A percentile compares a stretch with the other conserved stretches of the same genome.
phyloP scores from a whole-genome alignment of 2,888 invertebrate genomes.

The Acrocyrtus sp. region DNA sequence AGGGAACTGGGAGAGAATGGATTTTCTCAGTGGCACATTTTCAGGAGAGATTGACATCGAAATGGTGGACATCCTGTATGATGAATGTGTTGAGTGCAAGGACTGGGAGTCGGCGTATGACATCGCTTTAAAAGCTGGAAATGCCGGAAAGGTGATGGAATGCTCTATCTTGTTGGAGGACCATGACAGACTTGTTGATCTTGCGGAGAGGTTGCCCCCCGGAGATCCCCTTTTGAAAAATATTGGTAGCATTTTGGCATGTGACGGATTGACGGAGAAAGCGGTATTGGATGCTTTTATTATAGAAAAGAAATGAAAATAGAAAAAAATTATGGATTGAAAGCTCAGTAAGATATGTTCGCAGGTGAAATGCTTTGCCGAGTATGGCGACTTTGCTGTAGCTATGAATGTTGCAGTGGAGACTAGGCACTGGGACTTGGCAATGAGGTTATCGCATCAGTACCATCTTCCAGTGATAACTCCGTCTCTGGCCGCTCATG shows the following conservation, averaged over 20 bases:
- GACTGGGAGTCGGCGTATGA: conserved; percentile 26
- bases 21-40: conserved; percentile 28
- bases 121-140: conserved; percentile 3
- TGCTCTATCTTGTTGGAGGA: conserved; percentile 19
- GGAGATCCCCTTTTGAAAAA: conserved; percentile 21
- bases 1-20: conserved; percentile 39
- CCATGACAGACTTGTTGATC: conserved; percentile 6
- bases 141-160: conserved; percentile 10
- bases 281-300: conserved; percentile 19
- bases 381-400: conserved; percentile 7
- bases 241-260: conserved; percentile 16
- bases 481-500: conserved; percentile 32
- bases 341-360: background rate
- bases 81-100: background rate
- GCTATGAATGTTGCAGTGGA: conserved; percentile 39
- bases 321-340: background rate
- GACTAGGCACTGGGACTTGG: conserved; percentile 38
- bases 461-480: conserved; percentile 24
- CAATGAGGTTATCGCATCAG: conserved; percentile 24
- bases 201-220: conserved; percentile 13
- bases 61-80: conserved; percentile 25
- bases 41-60: conserved; percentile 16
- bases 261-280: conserved; percentile 22
- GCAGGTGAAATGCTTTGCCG: conserved; percentile 17
- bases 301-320: background rate